Evolutionary conservation across 2,888 invertebrate species (phyloP).

Genomic region (Litoditis marina): DNA sequence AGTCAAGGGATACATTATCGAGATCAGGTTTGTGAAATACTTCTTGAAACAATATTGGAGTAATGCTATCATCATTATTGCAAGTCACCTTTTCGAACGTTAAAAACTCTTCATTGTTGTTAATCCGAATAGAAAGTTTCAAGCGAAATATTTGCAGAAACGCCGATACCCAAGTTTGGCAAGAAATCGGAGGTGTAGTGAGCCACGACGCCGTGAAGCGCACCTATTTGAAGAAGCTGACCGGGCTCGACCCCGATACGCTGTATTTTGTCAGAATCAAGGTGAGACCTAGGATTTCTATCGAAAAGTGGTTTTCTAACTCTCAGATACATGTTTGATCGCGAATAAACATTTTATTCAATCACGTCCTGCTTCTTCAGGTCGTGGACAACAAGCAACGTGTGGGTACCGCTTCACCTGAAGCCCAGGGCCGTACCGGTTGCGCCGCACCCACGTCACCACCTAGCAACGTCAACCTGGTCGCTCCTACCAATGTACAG

Average conservation of each 20-base stretch:
- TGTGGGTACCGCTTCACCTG: slow-evolving; percentile 57
- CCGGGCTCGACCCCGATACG: slow-evolving; percentile 63
- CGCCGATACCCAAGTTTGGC: slow-evolving; percentile 54
- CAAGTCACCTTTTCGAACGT: too few relatives aligned
- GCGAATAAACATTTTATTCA: too few relatives aligned
- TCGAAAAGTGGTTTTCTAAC: background rate
- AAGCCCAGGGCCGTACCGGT: slow-evolving; percentile 60
- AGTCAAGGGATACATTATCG: slow-evolving; percentile 59
- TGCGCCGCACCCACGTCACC: slow-evolving; percentile 60
- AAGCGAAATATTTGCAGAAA: too few relatives aligned
- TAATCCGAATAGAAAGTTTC: too few relatives aligned
- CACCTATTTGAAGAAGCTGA: slow-evolving; percentile 60
- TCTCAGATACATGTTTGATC: background rate
- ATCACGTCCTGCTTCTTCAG: slow-evolving; percentile 23
- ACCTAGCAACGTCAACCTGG: slow-evolving; percentile 55
- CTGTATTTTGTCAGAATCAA: slow-evolving; percentile 64
- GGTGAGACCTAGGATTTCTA: too few relatives aligned
- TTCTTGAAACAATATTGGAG: background rate
- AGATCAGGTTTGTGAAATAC: slow-evolving; percentile 45
- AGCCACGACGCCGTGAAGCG: slow-evolving; percentile 55
- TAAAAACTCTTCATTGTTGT: too few relatives aligned
- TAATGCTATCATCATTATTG: slow-evolving; percentile 42
- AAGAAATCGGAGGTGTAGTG: slow-evolving; percentile 55
- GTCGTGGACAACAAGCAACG: slow-evolving; percentile 58
- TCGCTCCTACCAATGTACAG: slow-evolving; percentile 41